Conservation (phyloP, 2,888 invertebrate species). For the Pegoplata infirma region DNA sequence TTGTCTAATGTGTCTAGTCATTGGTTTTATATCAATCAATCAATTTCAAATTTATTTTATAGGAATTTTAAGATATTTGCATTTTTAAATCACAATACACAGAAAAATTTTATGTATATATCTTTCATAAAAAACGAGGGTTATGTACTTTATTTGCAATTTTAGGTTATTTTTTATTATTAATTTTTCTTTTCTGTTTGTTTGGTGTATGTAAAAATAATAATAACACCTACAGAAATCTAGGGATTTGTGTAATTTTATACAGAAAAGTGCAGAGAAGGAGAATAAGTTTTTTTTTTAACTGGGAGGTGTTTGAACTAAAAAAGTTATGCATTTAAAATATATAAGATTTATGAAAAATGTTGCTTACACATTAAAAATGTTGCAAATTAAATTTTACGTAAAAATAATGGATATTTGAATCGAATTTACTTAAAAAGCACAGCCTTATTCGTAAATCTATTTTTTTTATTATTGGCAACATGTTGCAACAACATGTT, state of each 20-base stretch:
- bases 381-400: background rate
- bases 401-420: too few relatives aligned
- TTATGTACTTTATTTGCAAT: background rate
- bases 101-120: too few relatives aligned
- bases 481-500: too few relatives aligned
- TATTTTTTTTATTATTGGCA: too few relatives aligned
- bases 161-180: background rate
- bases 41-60: background rate
- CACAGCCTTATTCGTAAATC: too few relatives aligned
- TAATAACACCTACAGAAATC: slow-evolving; percentile 7
- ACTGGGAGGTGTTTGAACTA: background rate
- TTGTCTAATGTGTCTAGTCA: background rate
- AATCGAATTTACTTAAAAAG: too few relatives aligned
- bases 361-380: too few relatives aligned
- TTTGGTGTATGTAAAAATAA: background rate
- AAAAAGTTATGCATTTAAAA: too few relatives aligned
- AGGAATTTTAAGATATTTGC: background rate
- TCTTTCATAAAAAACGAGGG: too few relatives aligned
- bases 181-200: background rate
- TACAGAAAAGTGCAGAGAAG: background rate
- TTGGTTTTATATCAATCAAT: slow-evolving; percentile 16
- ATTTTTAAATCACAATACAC: background rate
- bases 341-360: too few relatives aligned
- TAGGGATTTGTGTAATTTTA: background rate
- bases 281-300: background rate